Conservation (phyloP, 2,113 vertebrate genomes). For the Dasypus novemcinctus region DNA sequence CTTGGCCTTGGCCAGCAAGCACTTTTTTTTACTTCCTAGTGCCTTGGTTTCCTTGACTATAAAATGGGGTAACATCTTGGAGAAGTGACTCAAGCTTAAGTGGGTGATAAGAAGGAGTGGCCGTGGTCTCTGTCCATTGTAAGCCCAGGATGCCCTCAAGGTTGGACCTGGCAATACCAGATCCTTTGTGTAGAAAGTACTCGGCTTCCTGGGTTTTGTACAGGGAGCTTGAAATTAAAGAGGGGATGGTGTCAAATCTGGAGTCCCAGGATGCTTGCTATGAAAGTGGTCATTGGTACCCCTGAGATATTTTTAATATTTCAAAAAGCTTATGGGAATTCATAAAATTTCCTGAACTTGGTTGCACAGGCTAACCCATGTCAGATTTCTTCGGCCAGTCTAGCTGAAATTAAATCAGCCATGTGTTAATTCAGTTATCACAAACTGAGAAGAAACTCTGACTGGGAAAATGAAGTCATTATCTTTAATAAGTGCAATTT, state of each 20-base stretch:
- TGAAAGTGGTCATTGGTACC: background rate
- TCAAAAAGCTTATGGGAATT: background rate
- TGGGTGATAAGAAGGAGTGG: background rate
- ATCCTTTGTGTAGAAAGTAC: background rate
- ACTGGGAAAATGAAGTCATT: constrained; percentile 2
- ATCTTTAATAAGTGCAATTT: constrained; percentile 29
- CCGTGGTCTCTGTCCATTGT: background rate
- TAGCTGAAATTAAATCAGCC: constrained; percentile 23
- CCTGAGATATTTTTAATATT: constrained; percentile 18
- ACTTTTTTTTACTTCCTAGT: background rate
- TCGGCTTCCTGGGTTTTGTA: background rate
- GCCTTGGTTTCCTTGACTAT: background rate
- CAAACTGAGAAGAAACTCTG: background rate
- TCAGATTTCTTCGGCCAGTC: constrained; percentile 8
- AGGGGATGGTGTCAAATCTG: background rate
- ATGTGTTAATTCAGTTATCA: background rate
- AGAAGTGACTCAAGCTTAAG: background rate
- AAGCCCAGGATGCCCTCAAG: background rate
- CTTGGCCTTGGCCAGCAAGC: background rate
- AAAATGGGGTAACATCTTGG: background rate
- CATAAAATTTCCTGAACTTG: background rate
- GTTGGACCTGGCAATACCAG: too few relatives aligned
- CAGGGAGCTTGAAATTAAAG: background rate
- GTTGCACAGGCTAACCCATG: background rate
- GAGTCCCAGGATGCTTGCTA: background rate